Evolutionary conservation across 1,140 invertebrate genomes (phyloP).

Genomic region (Orussus abietinus): DNA sequence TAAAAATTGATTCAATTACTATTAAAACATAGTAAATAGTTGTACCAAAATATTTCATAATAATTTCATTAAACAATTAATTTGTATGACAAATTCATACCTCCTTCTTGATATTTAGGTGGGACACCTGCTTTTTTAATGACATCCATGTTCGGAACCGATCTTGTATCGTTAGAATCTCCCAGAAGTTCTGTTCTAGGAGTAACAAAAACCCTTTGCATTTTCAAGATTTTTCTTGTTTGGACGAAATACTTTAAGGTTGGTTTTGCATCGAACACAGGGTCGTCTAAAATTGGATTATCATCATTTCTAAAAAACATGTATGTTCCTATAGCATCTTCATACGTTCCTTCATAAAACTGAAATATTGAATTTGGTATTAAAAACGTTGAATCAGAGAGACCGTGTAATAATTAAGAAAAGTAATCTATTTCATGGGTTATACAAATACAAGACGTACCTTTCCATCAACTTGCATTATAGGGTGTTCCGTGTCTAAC

Average conservation of each 20-base stretch:
- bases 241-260: slow-evolving; percentile 50
- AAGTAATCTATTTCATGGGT: neutral
- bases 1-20: slow-evolving; percentile 1
- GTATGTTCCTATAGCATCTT: slow-evolving; percentile 52
- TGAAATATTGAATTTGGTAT: slow-evolving; percentile 21
- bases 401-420: neutral
- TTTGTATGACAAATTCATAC: slow-evolving; percentile 19
- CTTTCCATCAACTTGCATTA: slow-evolving; percentile 56
- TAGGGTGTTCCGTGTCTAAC: slow-evolving; percentile 53
- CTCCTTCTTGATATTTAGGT: slow-evolving; percentile 34
- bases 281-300: slow-evolving; percentile 42
- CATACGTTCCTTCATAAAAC: slow-evolving; percentile 54
- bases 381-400: slow-evolving; percentile 1
- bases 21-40: slow-evolving; percentile 4
- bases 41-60: neutral
- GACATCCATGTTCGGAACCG: slow-evolving; percentile 34
- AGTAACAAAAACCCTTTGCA: slow-evolving; percentile 52
- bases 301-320: slow-evolving; percentile 54
- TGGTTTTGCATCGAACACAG: slow-evolving; percentile 47
- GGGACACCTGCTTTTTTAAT: slow-evolving; percentile 38
- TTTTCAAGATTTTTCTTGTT: slow-evolving; percentile 53
- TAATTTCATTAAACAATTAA: neutral
- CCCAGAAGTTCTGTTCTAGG: slow-evolving; percentile 38
- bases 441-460: slow-evolving; percentile 28
- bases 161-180: slow-evolving; percentile 28